Base-by-base conservation (phyloP, 2,797 vertebrate genomes). In the Dicrostonyx torquatus region DNA sequence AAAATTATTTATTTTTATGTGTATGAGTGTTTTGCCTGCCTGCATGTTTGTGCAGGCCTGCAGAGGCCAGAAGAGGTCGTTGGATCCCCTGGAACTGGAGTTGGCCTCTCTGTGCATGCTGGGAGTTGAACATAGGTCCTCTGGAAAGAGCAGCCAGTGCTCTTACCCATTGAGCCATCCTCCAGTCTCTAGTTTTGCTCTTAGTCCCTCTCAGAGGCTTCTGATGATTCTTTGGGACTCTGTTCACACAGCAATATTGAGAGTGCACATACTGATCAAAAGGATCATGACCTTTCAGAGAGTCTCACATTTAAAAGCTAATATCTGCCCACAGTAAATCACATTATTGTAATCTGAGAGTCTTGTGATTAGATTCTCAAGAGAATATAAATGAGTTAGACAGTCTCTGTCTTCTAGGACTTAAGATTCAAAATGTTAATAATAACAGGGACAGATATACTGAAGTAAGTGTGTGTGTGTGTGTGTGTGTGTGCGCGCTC, bases 291-390 rank as follows among this genome's bases (percentile, higher is more conserved):
- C 55, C 50, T 93, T 93, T 68, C 76, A 79, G 87, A 84, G 94
- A 93, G 86, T 22, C 50, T 91, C 3, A 50, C 22, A n/a, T 87
- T 90, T 94, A 89, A 62, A 66, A 92, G n/a, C 86, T 53, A 43
- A 31, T 66, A 53, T 77, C 43, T 60, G 37, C 84, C 26, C 68
- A 53, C 50, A 72, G 24, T 76, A 86, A 87, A 77, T 68, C 73
- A 40, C 45, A 55, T 83, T 82, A 18, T 45, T 89, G 58, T n/a
- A 78, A 15, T 45, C 40, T 89, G 40, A 0, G 34, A 86, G 43
- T 76, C 24, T 88, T 90, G 64, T 80, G 94, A 77, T 83, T 89
- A 83, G 88, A 80, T 76, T 87, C 89, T 83, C 40, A 76, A 76
- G 79, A 92, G 79, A 87, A 20, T 91, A 3, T 87, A 53, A 85